Percentiles rank a stretch among this genome's conserved stretches.
phyloP scores from a whole-genome alignment of 2,113 vertebrate species.

The Nettapus auritus region DNA sequence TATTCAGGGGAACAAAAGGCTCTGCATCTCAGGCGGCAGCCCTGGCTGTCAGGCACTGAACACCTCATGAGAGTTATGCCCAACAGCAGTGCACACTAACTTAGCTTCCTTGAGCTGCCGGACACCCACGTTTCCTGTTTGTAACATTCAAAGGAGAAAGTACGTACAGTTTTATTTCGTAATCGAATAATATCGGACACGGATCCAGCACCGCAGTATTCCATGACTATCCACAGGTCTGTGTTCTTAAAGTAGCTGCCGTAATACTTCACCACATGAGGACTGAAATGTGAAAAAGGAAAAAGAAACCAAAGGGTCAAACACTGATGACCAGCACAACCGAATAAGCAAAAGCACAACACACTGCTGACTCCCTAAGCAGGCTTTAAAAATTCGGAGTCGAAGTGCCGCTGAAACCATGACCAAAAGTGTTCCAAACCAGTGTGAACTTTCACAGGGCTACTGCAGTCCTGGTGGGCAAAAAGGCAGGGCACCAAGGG shows the following conservation, averaged over 20 bases:
- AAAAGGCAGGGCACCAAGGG: background rate
- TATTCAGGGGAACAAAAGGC: background rate
- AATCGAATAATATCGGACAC: constrained; percentile 94
- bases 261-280: constrained; percentile 92
- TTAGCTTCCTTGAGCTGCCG: background rate
- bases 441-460: background rate
- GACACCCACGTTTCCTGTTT: background rate
- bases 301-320: background rate
- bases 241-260: constrained; percentile 98
- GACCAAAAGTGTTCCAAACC: background rate
- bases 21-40: background rate
- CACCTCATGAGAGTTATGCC: background rate
- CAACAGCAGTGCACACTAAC: background rate
- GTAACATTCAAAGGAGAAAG: background rate
- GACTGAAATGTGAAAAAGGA: constrained; percentile 63
- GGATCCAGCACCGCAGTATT: constrained; percentile 93
- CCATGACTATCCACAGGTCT: constrained; percentile 98
- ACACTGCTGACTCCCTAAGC: background rate
- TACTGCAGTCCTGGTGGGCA: background rate
- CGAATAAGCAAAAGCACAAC: background rate
- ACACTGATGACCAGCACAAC: background rate
- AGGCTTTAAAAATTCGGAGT: background rate
- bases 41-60: background rate
- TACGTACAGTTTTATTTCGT: constrained; percentile 91
- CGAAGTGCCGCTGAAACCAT: background rate